phyloP scores from a whole-genome alignment of 2,888 invertebrate species.

The Heliconius charithonia region DNA sequence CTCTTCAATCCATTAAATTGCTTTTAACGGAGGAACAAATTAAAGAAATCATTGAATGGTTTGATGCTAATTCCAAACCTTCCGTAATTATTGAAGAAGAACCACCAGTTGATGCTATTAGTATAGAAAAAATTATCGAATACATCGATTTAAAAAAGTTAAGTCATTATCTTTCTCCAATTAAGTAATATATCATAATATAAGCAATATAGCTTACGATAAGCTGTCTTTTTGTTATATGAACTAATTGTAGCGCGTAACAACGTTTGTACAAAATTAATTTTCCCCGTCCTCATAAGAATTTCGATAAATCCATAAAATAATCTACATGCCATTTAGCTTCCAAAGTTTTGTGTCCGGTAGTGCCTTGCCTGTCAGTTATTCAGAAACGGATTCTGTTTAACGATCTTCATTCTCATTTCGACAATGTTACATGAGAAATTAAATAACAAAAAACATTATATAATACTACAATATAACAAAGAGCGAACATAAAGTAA shows the following conservation, averaged over 20 bases:
- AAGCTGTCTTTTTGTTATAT: not conserved
- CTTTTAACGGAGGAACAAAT: constrained; percentile 68
- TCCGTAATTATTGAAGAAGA: constrained; percentile 59
- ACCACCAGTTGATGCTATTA: constrained; percentile 64
- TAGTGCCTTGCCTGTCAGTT: no score
- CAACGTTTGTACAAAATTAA: not conserved
- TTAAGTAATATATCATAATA: no score
- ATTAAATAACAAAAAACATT: no score
- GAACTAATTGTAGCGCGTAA: not conserved
- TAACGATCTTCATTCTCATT: no score
- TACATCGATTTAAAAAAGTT: constrained; percentile 73
- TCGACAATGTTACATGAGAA: no score
- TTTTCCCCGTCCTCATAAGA: not conserved
- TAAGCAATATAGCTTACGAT: no score
- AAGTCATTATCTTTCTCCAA: constrained; percentile 41
- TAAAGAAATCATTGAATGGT: constrained; percentile 63
- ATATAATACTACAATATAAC: no score
- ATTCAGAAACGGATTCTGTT: no score
- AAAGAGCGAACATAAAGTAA: no score
- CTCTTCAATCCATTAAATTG: constrained; percentile 58
- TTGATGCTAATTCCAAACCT: constrained; percentile 64
- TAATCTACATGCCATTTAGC: no score
- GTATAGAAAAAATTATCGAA: constrained; percentile 62
- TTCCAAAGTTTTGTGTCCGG: no score
- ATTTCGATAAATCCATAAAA: not conserved